Base-by-base conservation (phyloP, 2,113 vertebrate species). In the Pelobates fuscus region DNA sequence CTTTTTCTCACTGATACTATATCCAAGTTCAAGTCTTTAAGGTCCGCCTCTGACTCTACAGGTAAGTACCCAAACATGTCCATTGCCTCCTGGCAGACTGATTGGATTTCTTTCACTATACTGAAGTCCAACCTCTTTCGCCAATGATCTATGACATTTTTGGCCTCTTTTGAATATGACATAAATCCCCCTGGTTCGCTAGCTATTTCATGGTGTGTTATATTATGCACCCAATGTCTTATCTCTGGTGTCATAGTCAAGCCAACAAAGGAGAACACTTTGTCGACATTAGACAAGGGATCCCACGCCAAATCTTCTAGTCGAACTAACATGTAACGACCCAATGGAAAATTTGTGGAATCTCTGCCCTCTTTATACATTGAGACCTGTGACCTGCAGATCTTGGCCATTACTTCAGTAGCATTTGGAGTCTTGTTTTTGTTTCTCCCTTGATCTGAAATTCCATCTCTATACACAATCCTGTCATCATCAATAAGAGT, bases 291-390 rank as follows among this genome's bases (percentile, higher is more conserved):
- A 1, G 27, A n/a, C 0, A 88, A 70, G 0, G 92, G 88, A 78
- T 91, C 77, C 3, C 43, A 82, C 2, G 80, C 88, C 11, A 94
- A 5, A 20, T 94, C 92, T 78, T 93, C 92, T 0, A 88, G 92
- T 25, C 92, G 89, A 0, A 94, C 71, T 78, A 91, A 81, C 78
- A 88, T 91, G 81, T 93, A 94, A 29, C 91, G 89, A 0, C 86
- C 90, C 44, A 83, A 73, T 18, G 92, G 81, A 65, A 90, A 91
- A 0, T 83, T 79, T 17, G 10, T 14, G 14, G 27, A 12, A 5
- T 21, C 8, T 27, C 20, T 37, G 0, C 89, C 89, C 0, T 88
- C 81, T n/a, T 89, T 88, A 10, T 80, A 55, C 60, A 94, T 92
- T 11, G 80, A 85, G 2, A 90, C 64, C 12, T 93, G 91, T 70